phyloP scores from a whole-genome alignment of 1,140 invertebrate genomes.

The Lepidurus arcticus region DNA sequence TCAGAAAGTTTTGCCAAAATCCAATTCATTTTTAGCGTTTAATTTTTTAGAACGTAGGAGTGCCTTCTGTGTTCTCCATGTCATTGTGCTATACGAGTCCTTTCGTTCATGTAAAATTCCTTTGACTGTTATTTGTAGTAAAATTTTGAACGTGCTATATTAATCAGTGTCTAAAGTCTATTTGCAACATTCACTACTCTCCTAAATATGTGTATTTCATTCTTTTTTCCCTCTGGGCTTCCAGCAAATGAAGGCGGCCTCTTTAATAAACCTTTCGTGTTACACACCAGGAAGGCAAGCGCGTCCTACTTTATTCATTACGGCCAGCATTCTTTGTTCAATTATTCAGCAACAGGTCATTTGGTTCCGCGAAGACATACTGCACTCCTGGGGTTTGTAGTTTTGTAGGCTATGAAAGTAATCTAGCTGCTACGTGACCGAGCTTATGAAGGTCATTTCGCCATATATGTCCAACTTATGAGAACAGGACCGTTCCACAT shows the following conservation, averaged over 20 bases:
- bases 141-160: background rate
- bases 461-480: background rate
- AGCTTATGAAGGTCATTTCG: background rate
- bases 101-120: too few relatives aligned
- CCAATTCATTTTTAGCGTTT: too few relatives aligned
- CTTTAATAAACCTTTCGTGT: background rate
- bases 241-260: background rate
- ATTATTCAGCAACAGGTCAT: constrained; percentile 13
- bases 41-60: too few relatives aligned
- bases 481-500: background rate
- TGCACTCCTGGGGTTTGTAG: background rate
- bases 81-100: too few relatives aligned
- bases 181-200: background rate
- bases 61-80: too few relatives aligned
- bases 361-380: background rate
- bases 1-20: too few relatives aligned
- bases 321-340: background rate
- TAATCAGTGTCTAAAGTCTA: background rate
- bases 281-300: background rate
- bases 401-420: background rate
- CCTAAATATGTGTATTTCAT: background rate
- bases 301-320: background rate
- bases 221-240: background rate
- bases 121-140: too few relatives aligned
- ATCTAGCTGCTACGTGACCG: constrained; percentile 4